These are phyloP conservation scores for Antitype chi DNA, from an alignment of 2,888 invertebrate species.

Conservation along the genomic window DNA sequence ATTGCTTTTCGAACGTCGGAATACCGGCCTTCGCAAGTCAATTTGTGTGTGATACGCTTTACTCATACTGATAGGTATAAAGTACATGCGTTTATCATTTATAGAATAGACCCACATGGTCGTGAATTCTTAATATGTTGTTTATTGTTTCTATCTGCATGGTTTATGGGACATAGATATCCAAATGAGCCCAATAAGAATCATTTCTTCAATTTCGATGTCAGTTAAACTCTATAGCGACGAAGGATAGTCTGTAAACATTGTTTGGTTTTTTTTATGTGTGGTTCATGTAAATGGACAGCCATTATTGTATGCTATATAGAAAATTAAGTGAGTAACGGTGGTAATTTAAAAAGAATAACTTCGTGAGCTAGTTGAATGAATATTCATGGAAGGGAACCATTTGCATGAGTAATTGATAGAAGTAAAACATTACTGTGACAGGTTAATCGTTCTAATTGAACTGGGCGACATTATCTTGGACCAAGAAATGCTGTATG, in stretches of 20 bases:
- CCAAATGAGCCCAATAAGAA: neutral
- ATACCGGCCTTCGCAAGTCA: slow-evolving; percentile 49
- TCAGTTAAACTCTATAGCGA: neutral
- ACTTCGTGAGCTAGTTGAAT: slow-evolving; percentile 73
- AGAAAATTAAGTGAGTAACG: slow-evolving; percentile 53
- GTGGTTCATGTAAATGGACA: neutral
- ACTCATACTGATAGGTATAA: slow-evolving; percentile 50
- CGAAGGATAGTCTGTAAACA: neutral
- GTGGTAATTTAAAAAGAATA: slow-evolving; percentile 61
- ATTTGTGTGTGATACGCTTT: slow-evolving; percentile 60
- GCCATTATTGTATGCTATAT: neutral
- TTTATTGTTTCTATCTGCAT: slow-evolving; percentile 53
- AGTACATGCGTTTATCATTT: slow-evolving; percentile 58
- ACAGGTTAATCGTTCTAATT: slow-evolving; percentile 83
- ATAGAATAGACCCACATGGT: slow-evolving; percentile 60
- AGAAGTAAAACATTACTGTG: slow-evolving; percentile 81
- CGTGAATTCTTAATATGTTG: slow-evolving; percentile 53
- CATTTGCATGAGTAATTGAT: slow-evolving; percentile 87
- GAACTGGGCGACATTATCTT: slow-evolving; percentile 77
- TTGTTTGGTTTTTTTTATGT: neutral
- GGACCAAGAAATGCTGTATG: slow-evolving; percentile 63
- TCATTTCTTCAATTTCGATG: slow-evolving; percentile 7
- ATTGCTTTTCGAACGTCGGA: slow-evolving; percentile 48
- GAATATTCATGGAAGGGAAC: slow-evolving; percentile 82
- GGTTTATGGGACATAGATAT: slow-evolving; percentile 36